Percentiles rank a stretch among this genome's conserved stretches.
Evolutionary conservation across 2,113 vertebrate genomes (phyloP).

Genomic region (Phaethornis superciliosus): DNA sequence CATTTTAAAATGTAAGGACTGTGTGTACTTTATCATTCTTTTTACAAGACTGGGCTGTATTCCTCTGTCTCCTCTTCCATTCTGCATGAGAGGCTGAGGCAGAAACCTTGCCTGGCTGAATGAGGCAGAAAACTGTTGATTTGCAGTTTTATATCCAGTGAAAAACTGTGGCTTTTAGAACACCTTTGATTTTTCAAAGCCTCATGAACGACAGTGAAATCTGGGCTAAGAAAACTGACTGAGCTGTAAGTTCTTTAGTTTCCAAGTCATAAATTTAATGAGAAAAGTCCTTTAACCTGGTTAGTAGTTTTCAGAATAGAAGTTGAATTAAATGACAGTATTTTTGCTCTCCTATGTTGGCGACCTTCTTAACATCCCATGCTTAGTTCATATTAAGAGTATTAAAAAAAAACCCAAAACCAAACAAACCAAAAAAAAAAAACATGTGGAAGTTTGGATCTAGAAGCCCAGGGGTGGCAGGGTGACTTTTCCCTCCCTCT

Average conservation of each 20-base stretch:
- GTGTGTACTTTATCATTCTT: not conserved
- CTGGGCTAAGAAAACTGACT: not conserved
- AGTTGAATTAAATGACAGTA: not conserved
- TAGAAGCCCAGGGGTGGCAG: not conserved
- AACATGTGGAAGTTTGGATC: not conserved
- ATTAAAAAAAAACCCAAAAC: too few species aligned
- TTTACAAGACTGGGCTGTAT: not conserved
- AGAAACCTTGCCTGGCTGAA: not conserved
- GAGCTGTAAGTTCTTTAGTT: too few species aligned
- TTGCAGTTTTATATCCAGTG: not conserved
- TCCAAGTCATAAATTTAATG: not conserved
- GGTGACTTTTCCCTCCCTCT: not conserved
- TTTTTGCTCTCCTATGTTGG: not conserved
- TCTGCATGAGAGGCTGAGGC: not conserved
- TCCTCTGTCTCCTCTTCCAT: not conserved
- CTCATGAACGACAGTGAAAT: not conserved
- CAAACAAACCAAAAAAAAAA: too few species aligned
- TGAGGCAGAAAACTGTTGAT: not conserved
- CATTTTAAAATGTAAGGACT: not conserved
- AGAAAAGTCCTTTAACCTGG: not conserved
- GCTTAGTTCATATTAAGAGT: not conserved
- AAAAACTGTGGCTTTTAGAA: not conserved
- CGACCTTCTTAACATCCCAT: not conserved
- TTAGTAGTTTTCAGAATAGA: not conserved
- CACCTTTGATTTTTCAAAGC: not conserved